A percentile compares a stretch with the other conserved stretches of the same genome.
phyloP scores from a whole-genome alignment of 2,888 invertebrate species.

The Brenthis ino region DNA sequence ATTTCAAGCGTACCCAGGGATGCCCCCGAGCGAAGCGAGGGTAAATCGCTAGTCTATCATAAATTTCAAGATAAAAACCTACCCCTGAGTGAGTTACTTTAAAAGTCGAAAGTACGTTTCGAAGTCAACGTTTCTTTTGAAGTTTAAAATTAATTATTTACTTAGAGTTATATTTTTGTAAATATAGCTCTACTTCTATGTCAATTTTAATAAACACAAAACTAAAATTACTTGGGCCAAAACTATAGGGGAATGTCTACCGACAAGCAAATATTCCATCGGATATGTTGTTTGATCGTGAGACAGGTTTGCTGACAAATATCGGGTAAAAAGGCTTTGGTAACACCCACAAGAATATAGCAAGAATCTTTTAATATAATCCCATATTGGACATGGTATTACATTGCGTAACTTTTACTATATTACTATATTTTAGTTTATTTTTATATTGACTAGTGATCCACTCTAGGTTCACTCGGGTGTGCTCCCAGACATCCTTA shows the following conservation, averaged over 20 bases:
- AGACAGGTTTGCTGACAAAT: slow-evolving; percentile 77
- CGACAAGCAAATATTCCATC: slow-evolving; percentile 72
- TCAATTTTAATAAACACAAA: not conserved
- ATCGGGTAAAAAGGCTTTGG: slow-evolving; percentile 56
- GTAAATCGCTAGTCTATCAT: no score
- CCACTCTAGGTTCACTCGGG: no score
- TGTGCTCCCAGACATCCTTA: no score
- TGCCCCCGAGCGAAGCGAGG: no score
- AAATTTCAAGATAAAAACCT: no score
- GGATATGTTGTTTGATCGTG: slow-evolving; percentile 79
- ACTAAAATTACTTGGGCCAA: slow-evolving; percentile 22
- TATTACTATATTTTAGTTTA: not conserved
- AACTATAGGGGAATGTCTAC: slow-evolving; percentile 55
- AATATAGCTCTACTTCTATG: not conserved
- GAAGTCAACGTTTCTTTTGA: no score
- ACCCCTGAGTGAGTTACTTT: no score
- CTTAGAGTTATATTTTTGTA: not conserved
- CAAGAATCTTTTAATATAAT: slow-evolving; percentile 41
- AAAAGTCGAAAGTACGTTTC: no score
- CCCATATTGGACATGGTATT: slow-evolving; percentile 22
- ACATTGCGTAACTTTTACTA: not conserved
- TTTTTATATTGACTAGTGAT: not conserved
- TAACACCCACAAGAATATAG: slow-evolving; percentile 41
- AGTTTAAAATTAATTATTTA: no score
- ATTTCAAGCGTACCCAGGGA: no score